Base-by-base conservation (phyloP, 2,797 vertebrate species). In the Epinephelus malabaricus region DNA sequence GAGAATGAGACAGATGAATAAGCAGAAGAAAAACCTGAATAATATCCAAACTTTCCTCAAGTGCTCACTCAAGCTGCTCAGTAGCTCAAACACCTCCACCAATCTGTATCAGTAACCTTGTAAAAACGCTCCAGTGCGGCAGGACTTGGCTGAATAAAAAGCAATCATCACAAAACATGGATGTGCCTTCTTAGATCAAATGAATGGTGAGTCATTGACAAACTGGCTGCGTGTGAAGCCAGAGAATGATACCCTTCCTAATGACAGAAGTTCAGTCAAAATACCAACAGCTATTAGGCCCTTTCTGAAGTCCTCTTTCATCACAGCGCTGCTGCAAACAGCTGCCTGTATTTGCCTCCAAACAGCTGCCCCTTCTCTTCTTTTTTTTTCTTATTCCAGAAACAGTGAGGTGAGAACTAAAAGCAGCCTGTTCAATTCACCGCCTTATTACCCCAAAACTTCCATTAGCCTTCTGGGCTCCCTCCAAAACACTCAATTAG, bases 391-490 rank as follows among this genome's bases (percentile, higher is more conserved):
- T 30, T 49, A 45, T 47, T 2, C 9, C 6, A 40, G 66, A 76
- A 84, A 86, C 56, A 56, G 23, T 61, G 69, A 90, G 75, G 59
- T 77, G 75, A 82, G 65, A 86, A 75, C 59, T 50, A 40, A 65
- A 50, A 83, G 55, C 78, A 81, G 83, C 56, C 69, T 79, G 78
- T 88, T 88, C 83, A 86, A 76, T 87, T 89, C 87, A 66, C 55
- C 60, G 72, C 74, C 84, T 88, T 88, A 92, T 91, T 88, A 88
- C 86, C 80, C 77, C 78, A 73, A 83, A 88, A 90, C 75, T 50
- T 77, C 82, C 85, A 91, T 91, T 83, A 87, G 87, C 78, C 78
- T 56, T 78, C 72, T 83, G 78, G 83, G 68, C 72, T 66, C 55
- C 53, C 23, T 81, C 74, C 64, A 73, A 69, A 92, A 86, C 80